Evolutionary conservation across 2,888 invertebrate species (phyloP), one percentile per base, ranked within the genome.

Genomic region (Neoascia interrupta): DNA sequence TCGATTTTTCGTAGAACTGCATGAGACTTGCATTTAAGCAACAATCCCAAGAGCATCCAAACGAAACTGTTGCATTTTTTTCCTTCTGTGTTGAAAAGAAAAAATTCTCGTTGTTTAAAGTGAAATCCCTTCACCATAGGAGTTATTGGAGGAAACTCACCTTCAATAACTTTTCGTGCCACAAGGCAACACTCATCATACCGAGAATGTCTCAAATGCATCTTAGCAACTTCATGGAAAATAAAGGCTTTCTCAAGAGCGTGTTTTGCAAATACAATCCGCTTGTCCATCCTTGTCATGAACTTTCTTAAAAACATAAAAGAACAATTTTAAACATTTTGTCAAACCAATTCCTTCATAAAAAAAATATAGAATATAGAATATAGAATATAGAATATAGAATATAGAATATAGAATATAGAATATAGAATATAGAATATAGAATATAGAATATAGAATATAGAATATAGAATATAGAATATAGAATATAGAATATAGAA

Each of bases 1-100:
- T 87, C 87, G 15, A 84, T 83, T 61, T 86, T 86, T 39, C 84
- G 84, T 1, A 86, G 82, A 1, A 85, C 81, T 0, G 86, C 85
- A 61, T 87, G 84, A 1, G 86, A 83, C 49, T 87, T 86, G 19
- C 84, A 84, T 58, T 84, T 81, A 6, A 85, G 10, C 82, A 87
- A 83, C 1, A 83, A 81, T 43, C 84, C 82, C 0, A 86, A 75
- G 11, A 87, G 85, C 16, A 83, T 81, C 87, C 87, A 87, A 8
- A 86, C 81, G 2, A 81, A 73, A 18, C 85, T 86, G 13, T 85
- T 85, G 69, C 84, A 85, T 1, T 28, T 68, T 37, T 73, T 82
- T 0, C 85, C 82, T 82, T 85, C 86, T 72, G 70, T 76, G n/a
- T n/a, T n/a, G n/a, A n/a, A n/a, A n/a, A n/a, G n/a, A n/a, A n/a